These are phyloP conservation scores for Liodrosophila aerea DNA, from an alignment of 2,888 invertebrate species.

Conservation along the genomic window DNA sequence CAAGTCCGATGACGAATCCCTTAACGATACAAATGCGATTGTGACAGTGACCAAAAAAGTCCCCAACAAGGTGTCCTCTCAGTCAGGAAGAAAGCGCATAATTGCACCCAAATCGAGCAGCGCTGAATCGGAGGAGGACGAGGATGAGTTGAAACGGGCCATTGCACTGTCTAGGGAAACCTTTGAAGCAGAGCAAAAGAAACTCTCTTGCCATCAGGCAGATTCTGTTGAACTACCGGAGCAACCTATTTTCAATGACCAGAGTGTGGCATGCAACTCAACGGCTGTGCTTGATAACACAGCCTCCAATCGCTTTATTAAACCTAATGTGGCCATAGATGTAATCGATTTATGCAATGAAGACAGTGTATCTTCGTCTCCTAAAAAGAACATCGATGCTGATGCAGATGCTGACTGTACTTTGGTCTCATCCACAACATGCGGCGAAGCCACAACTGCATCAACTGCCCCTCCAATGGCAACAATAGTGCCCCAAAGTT, in stretches of 20 bases:
- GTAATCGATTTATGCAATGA: not conserved
- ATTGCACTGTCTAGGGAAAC: conserved; percentile 43
- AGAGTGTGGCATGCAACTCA: conserved; percentile 68
- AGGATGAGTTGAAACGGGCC: conserved; percentile 38
- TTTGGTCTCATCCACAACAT: conserved; percentile 73
- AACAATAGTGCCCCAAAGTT: conserved; percentile 3
- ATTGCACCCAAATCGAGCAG: not conserved
- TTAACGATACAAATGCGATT: too few relatives aligned
- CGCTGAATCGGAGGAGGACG: conserved; percentile 17
- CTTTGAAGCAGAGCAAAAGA: conserved; percentile 34
- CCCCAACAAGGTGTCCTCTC: too few relatives aligned
- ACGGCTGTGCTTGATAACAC: conserved; percentile 61
- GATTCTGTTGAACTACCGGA: conserved; percentile 29
- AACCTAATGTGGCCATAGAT: not conserved
- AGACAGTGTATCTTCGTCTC: not conserved
- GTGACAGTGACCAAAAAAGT: not conserved
- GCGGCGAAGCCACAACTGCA: conserved; percentile 24
- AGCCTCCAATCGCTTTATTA: conserved; percentile 20
- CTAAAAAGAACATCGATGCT: not conserved
- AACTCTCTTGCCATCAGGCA: too few relatives aligned
- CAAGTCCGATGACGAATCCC: too few relatives aligned
- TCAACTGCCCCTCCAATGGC: not conserved
- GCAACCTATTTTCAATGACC: conserved; percentile 49
- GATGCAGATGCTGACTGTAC: conserved; percentile 65
- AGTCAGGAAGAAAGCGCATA: too few relatives aligned